Evolutionary conservation across 2,888 invertebrate genomes (phyloP), one percentile per base, ranked within the genome.

Genomic region (Cerceris rybyensis): DNA sequence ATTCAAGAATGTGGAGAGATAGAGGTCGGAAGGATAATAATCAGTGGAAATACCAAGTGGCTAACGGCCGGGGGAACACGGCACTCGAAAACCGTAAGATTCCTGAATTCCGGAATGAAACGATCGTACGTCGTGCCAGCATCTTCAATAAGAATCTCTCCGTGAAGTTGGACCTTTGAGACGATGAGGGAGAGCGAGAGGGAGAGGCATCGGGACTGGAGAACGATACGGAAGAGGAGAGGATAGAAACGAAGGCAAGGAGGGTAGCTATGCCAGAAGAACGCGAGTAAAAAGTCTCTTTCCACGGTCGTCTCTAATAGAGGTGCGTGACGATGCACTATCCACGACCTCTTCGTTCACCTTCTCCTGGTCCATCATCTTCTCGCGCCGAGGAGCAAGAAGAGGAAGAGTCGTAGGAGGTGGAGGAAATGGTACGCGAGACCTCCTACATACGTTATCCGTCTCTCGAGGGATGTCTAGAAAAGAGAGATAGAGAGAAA

Each of bases 311-410:
- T 87, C 86, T 87, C 86, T 88, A 89, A 89, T 88, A 89, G 89
- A 85, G 83, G 80, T 83, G 87, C 82, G 87, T 90, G 89, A 90
- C 87, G 86, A 66, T 83, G 89, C 89, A 86, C 71, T 88, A 87
- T 88, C 78, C 73, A 69, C 75, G 82, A 83, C 82, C 80, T 82
- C 84, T 78, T 65, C 77, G 70, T 80, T 82, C 81, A 73, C 78
- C 75, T 79, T 49, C 59, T 57, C 54, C 55, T 42, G 67, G 69
- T 70, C 57, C 55, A 82, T 75, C 73, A 69, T 71, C 59, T 70
- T 75, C 75, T 64, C 70, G 75, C 63, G 52, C 11, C 60, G 28
- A 46, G 65, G 28, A 28, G 28, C 28, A 28, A 28, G 28, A 28
- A 28, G 28, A 28, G 28, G 28, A 28, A 28, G 4, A 28, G 28